phyloP scores from a whole-genome alignment of 2,113 vertebrate species.

The Lutjanus erythropterus region DNA sequence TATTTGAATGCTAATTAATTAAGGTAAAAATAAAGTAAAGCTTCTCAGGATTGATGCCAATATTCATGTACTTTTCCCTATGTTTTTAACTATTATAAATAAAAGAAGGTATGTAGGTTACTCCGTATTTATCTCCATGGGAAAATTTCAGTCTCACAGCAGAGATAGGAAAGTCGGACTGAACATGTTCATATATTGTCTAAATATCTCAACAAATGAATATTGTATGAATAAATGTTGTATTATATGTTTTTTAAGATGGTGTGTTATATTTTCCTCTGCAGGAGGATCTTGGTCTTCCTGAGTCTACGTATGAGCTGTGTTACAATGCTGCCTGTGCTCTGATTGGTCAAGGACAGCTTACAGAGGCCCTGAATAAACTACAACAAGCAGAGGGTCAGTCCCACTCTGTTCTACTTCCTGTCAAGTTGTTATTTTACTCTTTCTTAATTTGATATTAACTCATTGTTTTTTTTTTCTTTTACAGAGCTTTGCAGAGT shows the following conservation, averaged over 20 bases:
- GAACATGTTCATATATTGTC: too few species aligned
- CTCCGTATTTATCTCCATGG: too few species aligned
- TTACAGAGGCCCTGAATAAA: conserved; percentile 91
- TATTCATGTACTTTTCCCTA: background rate
- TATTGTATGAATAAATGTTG: too few species aligned
- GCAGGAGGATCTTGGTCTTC: conserved; percentile 94
- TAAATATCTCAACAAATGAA: too few species aligned
- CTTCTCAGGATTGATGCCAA: too few species aligned
- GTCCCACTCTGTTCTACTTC: background rate
- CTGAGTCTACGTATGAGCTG: conserved; percentile 94
- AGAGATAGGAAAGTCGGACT: too few species aligned
- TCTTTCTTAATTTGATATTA: background rate
- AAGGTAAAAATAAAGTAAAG: too few species aligned
- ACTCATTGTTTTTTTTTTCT: conserved; percentile 53
- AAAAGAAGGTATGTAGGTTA: too few species aligned
- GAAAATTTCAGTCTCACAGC: too few species aligned
- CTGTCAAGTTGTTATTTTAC: background rate
- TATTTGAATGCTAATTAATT: too few species aligned
- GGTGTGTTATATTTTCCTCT: background rate
- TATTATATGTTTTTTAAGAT: background rate
- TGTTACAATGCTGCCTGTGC: conserved; percentile 96
- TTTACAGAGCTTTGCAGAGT: conserved; percentile 91
- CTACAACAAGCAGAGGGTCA: conserved; percentile 94
- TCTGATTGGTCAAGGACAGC: conserved; percentile 92
- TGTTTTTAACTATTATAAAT: background rate